These are phyloP conservation scores for Delia radicum DNA, from an alignment of 1,140 invertebrate genomes.

Conservation along the genomic window DNA sequence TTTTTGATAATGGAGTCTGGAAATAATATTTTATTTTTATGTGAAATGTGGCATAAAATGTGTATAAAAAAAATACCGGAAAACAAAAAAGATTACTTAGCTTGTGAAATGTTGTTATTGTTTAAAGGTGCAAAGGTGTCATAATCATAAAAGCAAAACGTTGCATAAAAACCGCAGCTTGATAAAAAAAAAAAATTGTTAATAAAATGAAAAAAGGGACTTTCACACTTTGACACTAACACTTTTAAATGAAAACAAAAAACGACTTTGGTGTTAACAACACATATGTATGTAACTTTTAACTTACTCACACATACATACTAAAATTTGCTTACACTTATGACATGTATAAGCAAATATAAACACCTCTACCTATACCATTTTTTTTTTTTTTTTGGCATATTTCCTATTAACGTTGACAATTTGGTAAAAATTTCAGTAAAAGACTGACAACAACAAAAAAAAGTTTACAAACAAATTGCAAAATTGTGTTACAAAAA, in stretches of 20 bases:
- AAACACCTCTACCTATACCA: background rate
- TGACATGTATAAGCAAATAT: background rate
- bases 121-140: conserved; percentile 19
- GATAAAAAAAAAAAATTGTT: background rate
- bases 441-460: no score
- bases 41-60: background rate
- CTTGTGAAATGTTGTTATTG: conserved; percentile 6
- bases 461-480: background rate
- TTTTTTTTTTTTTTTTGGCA: background rate
- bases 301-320: background rate
- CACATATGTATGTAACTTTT: background rate
- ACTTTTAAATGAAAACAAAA: background rate
- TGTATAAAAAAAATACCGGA: background rate
- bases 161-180: conserved; percentile 17
- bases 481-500: background rate
- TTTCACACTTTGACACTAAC: conserved; percentile 8
- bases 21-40: no score
- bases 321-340: background rate
- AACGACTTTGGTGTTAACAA: background rate
- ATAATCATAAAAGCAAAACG: conserved; percentile 22
- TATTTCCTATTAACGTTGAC: background rate
- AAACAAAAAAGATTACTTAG: background rate
- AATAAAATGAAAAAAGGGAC: background rate
- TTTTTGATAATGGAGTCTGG: no score
- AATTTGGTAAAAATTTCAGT: background rate